phyloP scores from a whole-genome alignment of 2,888 invertebrate species.

The Salpingus planirostris region DNA sequence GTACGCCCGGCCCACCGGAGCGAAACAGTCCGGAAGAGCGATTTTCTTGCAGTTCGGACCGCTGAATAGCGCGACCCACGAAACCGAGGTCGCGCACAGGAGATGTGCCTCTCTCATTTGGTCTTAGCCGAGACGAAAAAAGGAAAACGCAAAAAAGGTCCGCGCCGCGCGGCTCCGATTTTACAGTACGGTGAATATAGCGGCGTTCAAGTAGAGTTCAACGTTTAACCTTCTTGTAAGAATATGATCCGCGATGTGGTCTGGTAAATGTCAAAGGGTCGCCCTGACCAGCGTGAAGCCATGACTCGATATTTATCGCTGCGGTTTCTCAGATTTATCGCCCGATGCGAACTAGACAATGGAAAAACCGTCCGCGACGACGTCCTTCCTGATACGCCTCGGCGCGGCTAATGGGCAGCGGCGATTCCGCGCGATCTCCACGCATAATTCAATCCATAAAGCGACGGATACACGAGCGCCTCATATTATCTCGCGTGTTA shows the following conservation, averaged over 20 bases:
- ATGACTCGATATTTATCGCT: conserved; percentile 26
- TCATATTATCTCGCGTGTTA: conserved; percentile 5
- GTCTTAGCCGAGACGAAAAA: too few relatives aligned
- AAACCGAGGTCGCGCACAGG: not conserved
- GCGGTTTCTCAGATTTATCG: conserved; percentile 21
- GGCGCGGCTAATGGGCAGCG: too few relatives aligned
- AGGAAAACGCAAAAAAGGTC: too few relatives aligned
- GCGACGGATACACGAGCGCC: too few relatives aligned
- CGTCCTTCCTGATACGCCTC: conserved; percentile 2
- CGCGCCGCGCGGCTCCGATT: too few relatives aligned
- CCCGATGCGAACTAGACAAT: conserved; percentile 10
- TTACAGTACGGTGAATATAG: too few relatives aligned
- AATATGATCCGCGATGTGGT: conserved; percentile 17
- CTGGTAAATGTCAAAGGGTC: conserved; percentile 32
- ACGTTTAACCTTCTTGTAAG: conserved; percentile 10
- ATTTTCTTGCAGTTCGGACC: conserved; percentile 21
- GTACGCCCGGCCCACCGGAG: conserved; percentile 25
- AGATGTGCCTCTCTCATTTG: not conserved
- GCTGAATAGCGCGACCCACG: conserved; percentile 1
- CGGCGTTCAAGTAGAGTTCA: conserved; percentile 3
- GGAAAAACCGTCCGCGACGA: conserved; percentile 1
- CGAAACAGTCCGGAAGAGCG: conserved; percentile 34
- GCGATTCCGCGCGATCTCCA: conserved; percentile 1
- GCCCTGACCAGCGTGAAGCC: conserved; percentile 24
- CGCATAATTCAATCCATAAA: conserved; percentile 1